Evolutionary conservation across 2,888 invertebrate genomes (phyloP).

Genomic region (Atrina japonica): DNA sequence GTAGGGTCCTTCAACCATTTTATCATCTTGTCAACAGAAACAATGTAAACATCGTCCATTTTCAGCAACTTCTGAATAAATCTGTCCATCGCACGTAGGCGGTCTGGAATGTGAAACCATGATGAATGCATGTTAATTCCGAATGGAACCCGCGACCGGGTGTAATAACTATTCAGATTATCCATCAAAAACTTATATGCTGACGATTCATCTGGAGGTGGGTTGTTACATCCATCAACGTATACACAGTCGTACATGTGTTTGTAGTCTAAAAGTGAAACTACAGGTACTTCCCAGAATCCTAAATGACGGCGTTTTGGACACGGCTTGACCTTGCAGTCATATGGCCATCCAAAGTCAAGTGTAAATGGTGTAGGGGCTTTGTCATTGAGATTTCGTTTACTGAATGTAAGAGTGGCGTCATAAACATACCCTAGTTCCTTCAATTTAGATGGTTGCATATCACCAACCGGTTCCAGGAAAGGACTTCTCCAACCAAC

Average conservation of each 20-base stretch:
- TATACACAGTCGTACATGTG: conserved; percentile 73
- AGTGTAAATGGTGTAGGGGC: conserved; percentile 89
- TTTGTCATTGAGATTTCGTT: conserved; percentile 54
- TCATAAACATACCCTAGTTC: conserved; percentile 69
- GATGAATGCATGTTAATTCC: conserved; percentile 91
- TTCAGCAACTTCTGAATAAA: conserved; percentile 68
- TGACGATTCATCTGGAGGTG: conserved; percentile 68
- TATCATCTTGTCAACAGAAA: conserved; percentile 67
- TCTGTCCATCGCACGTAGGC: conserved; percentile 73
- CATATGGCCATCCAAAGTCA: conserved; percentile 84
- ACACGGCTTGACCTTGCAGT: conserved; percentile 74
- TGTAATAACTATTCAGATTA: conserved; percentile 89
- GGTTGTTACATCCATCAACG: conserved; percentile 74
- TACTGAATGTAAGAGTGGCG: conserved; percentile 70
- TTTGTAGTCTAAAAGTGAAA: conserved; percentile 71
- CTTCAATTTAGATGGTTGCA: conserved; percentile 59
- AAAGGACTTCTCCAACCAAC: conserved; percentile 73
- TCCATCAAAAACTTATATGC: conserved; percentile 84
- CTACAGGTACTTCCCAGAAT: conserved; percentile 86
- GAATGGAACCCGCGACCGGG: conserved; percentile 87
- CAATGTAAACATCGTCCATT: conserved; percentile 73
- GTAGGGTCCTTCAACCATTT: conserved; percentile 73
- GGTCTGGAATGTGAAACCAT: conserved; percentile 80
- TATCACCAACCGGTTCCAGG: conserved; percentile 70
- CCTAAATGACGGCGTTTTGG: conserved; percentile 81